Evolutionary conservation across 2,888 invertebrate species (phyloP), one percentile per base, ranked within the genome.

Genomic region (Hirtodrosophila duncani): DNA sequence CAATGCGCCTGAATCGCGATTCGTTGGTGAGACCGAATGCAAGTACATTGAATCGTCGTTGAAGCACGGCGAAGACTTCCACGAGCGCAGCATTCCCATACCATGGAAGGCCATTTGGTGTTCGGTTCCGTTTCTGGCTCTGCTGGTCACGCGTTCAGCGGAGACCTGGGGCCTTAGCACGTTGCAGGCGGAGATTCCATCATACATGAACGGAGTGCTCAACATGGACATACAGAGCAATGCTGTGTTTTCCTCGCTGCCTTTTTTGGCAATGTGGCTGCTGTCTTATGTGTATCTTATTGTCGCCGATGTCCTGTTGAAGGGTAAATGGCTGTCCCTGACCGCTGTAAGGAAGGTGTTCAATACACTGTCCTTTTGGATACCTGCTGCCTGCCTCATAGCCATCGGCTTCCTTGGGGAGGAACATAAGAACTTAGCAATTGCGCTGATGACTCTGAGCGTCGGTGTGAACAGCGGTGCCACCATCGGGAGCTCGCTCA

Each of bases 151-250:
- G 0, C 91, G 92, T 75, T 88, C 89, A 50, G 89, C 90, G 0
- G 90, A 91, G 64, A 90, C 91, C 60, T 93, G 92, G 90, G 92
- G 92, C 0, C 91, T 90, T 77, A 91, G 91, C 88, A 92, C 91
- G 0, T 84, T 93, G 7, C 87, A 92, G 62, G 91, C 91, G 0
- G 90, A 92, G 80, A 90, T 91, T 62, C 92, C 93, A 0, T 89
- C 89, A 0, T 93, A 92, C 69, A 89, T 93, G 88, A 89, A 89
- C 34, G 87, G 88, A 39, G 89, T 91, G 0, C 86, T 92, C 0
- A 86, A 88, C 18, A 90, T 90, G 63, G 86, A 92, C 33, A 90
- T 92, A 8, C 88, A 89, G 80, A 81, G 88, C 85, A 88, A 88
- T 59, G 88, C 88, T 0, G 34, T 85, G 1, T 81, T 88, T 29